phyloP scores from a whole-genome alignment of 2,113 vertebrate species.

The Arenaria interpres region DNA sequence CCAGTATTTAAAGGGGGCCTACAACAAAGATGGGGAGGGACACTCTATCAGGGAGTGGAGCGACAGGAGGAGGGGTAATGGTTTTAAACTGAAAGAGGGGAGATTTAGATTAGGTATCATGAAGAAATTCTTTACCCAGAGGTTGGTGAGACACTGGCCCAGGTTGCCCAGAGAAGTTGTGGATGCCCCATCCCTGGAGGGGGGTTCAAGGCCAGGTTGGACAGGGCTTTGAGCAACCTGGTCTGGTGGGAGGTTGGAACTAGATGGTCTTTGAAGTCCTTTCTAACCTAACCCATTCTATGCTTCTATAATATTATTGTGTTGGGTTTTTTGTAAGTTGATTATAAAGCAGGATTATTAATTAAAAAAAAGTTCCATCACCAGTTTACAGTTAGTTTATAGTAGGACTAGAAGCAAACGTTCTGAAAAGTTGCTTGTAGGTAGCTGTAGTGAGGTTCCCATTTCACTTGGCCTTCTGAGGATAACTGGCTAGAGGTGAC shows the following conservation, averaged over 20 bases:
- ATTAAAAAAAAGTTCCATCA: not conserved
- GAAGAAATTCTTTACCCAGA: not conserved
- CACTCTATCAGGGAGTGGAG: not conserved
- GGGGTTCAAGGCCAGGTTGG: not conserved
- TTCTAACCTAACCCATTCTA: not conserved
- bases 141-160: not conserved
- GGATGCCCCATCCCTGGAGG: not conserved
- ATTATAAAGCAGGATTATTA: not conserved
- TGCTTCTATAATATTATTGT: not conserved
- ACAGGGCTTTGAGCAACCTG: not conserved
- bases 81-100: not conserved
- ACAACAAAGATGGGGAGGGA: not conserved
- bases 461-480: not conserved
- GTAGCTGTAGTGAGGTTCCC: not conserved
- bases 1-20: not conserved
- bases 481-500: rapidly evolving
- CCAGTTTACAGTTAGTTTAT: not conserved
- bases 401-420: not conserved
- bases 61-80: not conserved
- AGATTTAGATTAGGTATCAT: not conserved
- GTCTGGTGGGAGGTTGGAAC: not conserved
- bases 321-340: not conserved
- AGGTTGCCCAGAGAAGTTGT: not conserved
- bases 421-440: not conserved
- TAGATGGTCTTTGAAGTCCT: not conserved